Conservation (phyloP, 2,797 vertebrate species). For the Steatocranus sp. region DNA sequence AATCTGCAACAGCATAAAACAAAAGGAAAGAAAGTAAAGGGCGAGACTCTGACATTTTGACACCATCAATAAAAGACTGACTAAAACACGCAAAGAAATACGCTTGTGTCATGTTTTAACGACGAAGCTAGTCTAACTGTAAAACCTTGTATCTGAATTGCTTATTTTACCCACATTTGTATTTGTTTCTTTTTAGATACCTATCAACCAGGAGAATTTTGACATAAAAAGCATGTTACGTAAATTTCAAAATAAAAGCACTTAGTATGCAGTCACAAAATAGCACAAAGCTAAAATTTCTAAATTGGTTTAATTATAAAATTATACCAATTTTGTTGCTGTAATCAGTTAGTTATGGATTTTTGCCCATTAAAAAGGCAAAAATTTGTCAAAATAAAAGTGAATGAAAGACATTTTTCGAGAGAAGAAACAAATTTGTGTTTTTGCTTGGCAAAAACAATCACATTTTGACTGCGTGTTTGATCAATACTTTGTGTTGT, state of each 20-base stretch:
- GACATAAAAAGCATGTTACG: background rate
- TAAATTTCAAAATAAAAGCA: background rate
- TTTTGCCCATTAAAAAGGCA: background rate
- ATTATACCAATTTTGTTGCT: background rate
- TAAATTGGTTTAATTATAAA: background rate
- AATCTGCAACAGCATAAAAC: background rate
- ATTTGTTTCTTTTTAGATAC: background rate
- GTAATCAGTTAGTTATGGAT: background rate
- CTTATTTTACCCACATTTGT: conserved; percentile 6
- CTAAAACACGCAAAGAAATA: background rate
- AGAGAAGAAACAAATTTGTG: background rate
- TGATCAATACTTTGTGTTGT: conserved; percentile 12
- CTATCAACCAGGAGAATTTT: background rate
- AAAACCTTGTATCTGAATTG: background rate
- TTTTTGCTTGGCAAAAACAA: background rate
- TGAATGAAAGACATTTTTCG: background rate
- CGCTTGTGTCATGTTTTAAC: conserved; percentile 2
- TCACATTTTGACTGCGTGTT: conserved; percentile 15
- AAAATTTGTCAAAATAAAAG: background rate
- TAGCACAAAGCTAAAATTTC: background rate
- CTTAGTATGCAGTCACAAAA: background rate
- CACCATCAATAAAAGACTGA: background rate
- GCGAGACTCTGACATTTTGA: background rate
- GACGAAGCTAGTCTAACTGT: background rate
- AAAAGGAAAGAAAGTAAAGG: background rate